Evolutionary conservation across 2,113 vertebrate species (phyloP), one percentile per base, ranked within the genome.

Genomic region (Triplophysa rosa): DNA sequence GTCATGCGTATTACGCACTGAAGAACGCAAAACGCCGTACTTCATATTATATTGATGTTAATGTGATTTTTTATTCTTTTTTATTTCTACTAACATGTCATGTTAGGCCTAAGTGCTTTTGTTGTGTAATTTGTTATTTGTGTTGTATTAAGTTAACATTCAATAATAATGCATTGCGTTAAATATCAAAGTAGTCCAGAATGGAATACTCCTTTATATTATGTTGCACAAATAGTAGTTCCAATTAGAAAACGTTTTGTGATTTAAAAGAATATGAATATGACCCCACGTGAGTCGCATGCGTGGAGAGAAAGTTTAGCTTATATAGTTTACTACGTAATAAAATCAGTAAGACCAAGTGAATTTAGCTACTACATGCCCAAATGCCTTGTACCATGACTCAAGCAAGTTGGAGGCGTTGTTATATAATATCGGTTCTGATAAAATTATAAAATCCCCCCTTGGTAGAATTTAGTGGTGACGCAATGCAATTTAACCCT

Each of bases 401-500:
- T 70, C 26, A 70, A 37, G 29, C 77, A 61, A 70, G 56, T 47
- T 29, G 58, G 77, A 49, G 66, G 40, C 23, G 54, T 68, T 42
- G 17, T 49, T 73, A 47, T 66, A 16, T 19, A 66, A 80, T 73
- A 63, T 80, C 17, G 66, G 61, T 63, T 61, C n/a, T 59, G 78
- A 66, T 58, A n/a, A 65, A 73, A 72, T 63, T 56, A 72, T 16
- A 17, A 49, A 54, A 66, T 14, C 63, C 65, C 79, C 63, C 12
- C 63, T 12, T 52, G 58, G 72, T 75, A 45, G 64, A 37, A 65
- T 66, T 77, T 65, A 54, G 64, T 76, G 42, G 69, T 82, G 84
- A 65, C 70, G 86, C 84, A 54, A 78, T 80, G 80, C 85, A 79
- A 89, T 89, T 84, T 90, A 92, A 93, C 91, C 88, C 87, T 89